Base-by-base conservation (phyloP, 2,113 vertebrate species). In the Pedetes capensis region DNA sequence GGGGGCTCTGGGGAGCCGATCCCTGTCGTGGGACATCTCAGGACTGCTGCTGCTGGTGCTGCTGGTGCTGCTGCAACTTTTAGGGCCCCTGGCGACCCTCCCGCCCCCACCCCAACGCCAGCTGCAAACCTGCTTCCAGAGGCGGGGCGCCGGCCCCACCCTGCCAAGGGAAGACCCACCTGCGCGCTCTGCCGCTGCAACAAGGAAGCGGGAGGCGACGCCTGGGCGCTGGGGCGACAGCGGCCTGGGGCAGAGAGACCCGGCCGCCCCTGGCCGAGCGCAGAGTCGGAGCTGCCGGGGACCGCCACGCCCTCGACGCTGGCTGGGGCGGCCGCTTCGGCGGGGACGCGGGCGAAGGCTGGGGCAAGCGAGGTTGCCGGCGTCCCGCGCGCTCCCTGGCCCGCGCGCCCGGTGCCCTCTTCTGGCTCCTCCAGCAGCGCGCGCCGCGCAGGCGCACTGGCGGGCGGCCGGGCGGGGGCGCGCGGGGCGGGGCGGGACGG, bases 361-460 rank as follows among this genome's bases (percentile, higher is more conserved):
- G 6, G 29, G 44, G 9, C 69, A 7, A 74, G 85, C 27, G 3
- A 0, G 27, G 68, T 44, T 0, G 89, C 79, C 25, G 22, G 78
- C 81, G 78, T 51, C 57, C 87, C 71, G 81, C 95, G 75, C 75
- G 86, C 63, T 8, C 88, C 69, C 69, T 39, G 34, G 23, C 55
- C 55, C 80, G 76, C 93, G 72, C 57, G 80, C 91, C 63, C 34
- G 29, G n/a, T 64, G 23, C 78, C 53, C 61, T 18, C 29, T 39
- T 3, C 63, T 14, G 27, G 82, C 22, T 10, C 44, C 75, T 18
- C 64, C 68, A 11, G 8, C 10, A 68, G 47, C n/a, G 78, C 51
- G 91, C 74, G 76, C 63, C 44, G 95, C 95, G 96, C 96, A 93
- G 88, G 95, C 97, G 94, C 93, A 51, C 80, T 64, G 88, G n/a